Percentiles rank a stretch among this genome's conserved stretches.
Conservation (phyloP, 1,140 invertebrate genomes). For the Zaprionus kolodkinae region DNA sequence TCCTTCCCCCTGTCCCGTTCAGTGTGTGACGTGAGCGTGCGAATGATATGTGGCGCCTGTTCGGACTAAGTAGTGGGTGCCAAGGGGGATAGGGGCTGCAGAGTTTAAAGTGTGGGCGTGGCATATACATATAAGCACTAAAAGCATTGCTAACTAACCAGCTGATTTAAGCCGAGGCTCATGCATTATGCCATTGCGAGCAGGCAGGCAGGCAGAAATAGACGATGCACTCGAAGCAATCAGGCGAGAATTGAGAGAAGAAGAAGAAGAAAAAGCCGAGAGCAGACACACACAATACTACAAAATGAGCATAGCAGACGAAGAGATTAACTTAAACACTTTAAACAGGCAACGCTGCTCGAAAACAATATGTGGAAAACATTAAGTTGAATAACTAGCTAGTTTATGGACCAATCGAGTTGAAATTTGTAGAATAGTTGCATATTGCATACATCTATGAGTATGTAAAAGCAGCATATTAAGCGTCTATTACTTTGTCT, state of each 20-base stretch:
- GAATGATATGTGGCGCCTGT: slow-evolving; percentile 47
- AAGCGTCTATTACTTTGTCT: too few relatives aligned
- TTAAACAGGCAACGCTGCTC: background rate
- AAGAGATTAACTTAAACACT: background rate
- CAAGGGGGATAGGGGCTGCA: background rate
- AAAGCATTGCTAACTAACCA: slow-evolving; percentile 72
- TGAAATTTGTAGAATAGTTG: too few relatives aligned
- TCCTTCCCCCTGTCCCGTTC: slow-evolving; percentile 33
- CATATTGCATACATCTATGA: too few relatives aligned
- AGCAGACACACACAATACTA: background rate
- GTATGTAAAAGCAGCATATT: too few relatives aligned
- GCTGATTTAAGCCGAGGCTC: slow-evolving; percentile 50
- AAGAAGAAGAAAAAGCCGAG: background rate
- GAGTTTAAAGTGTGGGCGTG: slow-evolving; percentile 48
- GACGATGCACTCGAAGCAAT: background rate
- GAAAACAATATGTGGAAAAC: too few relatives aligned
- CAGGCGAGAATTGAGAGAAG: background rate
- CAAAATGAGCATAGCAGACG: background rate
- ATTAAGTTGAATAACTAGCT: too few relatives aligned
- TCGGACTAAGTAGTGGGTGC: slow-evolving; percentile 49
- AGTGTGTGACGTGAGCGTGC: slow-evolving; percentile 46
- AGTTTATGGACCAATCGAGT: too few relatives aligned
- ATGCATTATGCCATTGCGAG: slow-evolving; percentile 35
- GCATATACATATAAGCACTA: slow-evolving; percentile 16
- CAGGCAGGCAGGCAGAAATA: slow-evolving; percentile 6